These are phyloP conservation scores for Aricia agestis DNA, from an alignment of 1,140 invertebrate species.

Conservation along the genomic window DNA sequence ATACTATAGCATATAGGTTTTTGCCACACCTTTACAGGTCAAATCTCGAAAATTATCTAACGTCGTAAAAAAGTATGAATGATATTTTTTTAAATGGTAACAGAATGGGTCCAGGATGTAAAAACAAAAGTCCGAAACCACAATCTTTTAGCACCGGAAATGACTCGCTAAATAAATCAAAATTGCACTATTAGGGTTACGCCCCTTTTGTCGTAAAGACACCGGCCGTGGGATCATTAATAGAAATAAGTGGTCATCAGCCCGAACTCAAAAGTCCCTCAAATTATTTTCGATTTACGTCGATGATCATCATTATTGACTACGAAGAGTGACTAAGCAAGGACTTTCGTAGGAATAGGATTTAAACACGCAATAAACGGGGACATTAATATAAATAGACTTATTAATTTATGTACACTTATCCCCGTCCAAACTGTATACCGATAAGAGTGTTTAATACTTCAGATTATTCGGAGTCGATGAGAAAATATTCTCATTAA, in stretches of 20 bases:
- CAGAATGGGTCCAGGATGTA: constrained; percentile 3
- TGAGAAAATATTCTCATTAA: background rate
- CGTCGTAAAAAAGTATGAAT: constrained; percentile 7
- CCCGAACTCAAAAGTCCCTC: constrained; percentile 8
- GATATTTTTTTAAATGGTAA: constrained; percentile 17
- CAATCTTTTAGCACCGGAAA: constrained; percentile 60
- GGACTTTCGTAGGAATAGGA: background rate
- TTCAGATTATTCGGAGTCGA: background rate
- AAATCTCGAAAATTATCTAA: background rate
- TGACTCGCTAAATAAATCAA: constrained; percentile 66
- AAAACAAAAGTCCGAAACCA: constrained; percentile 25
- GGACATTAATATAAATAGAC: background rate
- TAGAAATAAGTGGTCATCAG: constrained; percentile 17
- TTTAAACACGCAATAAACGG: background rate
- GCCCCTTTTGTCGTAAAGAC: constrained; percentile 38
- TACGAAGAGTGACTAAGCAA: background rate
- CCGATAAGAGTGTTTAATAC: constrained; percentile 1
- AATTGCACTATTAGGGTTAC: constrained; percentile 58
- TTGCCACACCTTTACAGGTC: background rate
- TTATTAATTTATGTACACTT: background rate
- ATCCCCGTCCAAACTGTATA: background rate
- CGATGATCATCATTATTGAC: background rate
- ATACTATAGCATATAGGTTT: too few relatives aligned
- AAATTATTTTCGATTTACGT: background rate
- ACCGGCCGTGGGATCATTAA: constrained; percentile 40